phyloP scores from a whole-genome alignment of 2,113 vertebrate species.

The Collichthys lucidus region DNA sequence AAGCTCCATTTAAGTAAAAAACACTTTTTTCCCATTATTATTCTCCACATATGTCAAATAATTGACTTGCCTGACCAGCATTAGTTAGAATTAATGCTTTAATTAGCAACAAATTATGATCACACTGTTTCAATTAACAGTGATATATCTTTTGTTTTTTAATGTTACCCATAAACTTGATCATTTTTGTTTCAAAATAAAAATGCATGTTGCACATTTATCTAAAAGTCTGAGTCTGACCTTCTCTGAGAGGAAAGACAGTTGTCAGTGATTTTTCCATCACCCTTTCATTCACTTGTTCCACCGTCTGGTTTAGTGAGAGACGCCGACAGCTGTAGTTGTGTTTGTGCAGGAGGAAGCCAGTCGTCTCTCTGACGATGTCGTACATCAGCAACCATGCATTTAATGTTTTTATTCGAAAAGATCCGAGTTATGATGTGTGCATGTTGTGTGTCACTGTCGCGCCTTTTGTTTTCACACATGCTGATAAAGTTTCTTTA shows the following conservation, averaged over 20 bases:
- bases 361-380: not conserved
- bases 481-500: not conserved
- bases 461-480: not conserved
- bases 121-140: too few relatives aligned
- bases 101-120: not conserved
- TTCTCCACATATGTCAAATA: not conserved
- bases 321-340: not conserved
- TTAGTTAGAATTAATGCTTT: not conserved
- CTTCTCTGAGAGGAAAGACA: not conserved
- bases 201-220: not conserved
- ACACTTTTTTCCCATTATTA: not conserved
- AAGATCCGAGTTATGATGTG: not conserved
- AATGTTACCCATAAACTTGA: not conserved
- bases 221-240: too few relatives aligned
- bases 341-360: not conserved
- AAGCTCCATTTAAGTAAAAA: not conserved
- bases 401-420: not conserved
- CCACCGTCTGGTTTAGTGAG: not conserved
- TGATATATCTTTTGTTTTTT: not conserved
- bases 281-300: not conserved
- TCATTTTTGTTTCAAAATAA: not conserved
- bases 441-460: not conserved
- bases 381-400: not conserved
- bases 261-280: not conserved
- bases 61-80: not conserved